Percentiles rank a stretch among this genome's conserved stretches.
Conservation (phyloP, 2,888 invertebrate species). For the Pseudococcus longispinus region DNA sequence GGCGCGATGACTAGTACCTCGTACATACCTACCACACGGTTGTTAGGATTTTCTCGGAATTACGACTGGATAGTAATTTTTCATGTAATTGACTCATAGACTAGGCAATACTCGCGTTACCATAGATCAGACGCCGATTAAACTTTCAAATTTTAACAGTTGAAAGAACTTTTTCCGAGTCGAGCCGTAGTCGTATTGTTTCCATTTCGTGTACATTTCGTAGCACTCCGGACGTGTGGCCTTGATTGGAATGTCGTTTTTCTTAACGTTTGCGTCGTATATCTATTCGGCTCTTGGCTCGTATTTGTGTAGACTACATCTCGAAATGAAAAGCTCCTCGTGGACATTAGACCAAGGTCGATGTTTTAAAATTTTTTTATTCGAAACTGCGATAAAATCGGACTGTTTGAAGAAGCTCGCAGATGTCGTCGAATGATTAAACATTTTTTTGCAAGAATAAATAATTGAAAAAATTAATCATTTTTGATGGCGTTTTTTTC, state of each 20-base stretch:
- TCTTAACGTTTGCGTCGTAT: background rate
- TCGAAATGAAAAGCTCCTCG: constrained; percentile 2
- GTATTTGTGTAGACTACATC: background rate
- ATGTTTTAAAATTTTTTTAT: background rate
- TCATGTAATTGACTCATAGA: constrained; percentile 30
- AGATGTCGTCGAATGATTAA: background rate
- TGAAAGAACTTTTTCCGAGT: constrained; percentile 13
- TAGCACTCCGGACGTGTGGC: background rate
- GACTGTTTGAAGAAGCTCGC: background rate
- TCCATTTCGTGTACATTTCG: background rate
- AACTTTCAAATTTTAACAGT: constrained; percentile 28
- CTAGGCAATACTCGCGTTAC: background rate
- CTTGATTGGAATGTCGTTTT: constrained; percentile 31
- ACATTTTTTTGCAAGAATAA: background rate
- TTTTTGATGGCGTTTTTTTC: background rate
- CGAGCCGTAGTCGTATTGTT: background rate
- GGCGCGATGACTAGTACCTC: constrained; percentile 26
- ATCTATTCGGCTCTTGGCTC: background rate
- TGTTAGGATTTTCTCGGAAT: constrained; percentile 17
- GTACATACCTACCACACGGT: background rate
- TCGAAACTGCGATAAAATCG: background rate
- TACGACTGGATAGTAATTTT: constrained; percentile 16
- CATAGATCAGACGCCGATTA: background rate
- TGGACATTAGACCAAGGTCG: background rate
- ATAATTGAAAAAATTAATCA: background rate